Evolutionary conservation across 2,888 invertebrate species (phyloP), one percentile per base, ranked within the genome.

Genomic region (Drepanosiphum platanoidis): DNA sequence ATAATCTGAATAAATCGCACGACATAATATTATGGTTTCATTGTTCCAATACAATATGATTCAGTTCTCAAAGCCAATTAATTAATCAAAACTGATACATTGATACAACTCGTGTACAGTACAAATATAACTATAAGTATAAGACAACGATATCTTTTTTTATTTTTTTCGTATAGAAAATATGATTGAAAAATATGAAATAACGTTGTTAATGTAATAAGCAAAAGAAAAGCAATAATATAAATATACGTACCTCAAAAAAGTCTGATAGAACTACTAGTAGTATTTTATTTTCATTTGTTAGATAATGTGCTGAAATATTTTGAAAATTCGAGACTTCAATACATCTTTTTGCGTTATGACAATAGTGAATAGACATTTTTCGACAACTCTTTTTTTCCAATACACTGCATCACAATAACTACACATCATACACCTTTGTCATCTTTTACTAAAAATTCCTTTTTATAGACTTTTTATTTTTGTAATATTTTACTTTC

Each of bases 381-480:
- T 68, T 79, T 68, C 46, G 68, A 68, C 68, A 68, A 68, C 46
- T 68, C 34, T 68, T 78, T 78, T 74, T 46, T 78, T 79, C 42
- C 68, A 68, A 68, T 79, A 79, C 79, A 52, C 68, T 79, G 46
- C 79, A 46, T 34, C 46, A 46, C 79, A 79, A 79, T 79, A 79
- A 79, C 79, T 79, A 79, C 66, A 79, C 79, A 74, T 74, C 46
- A 32, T 75, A 68, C n/a, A 58, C 79, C 68, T 79, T 79, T 79
- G 46, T 79, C 68, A n/a, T 79, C n/a, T 68, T 79, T 32, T n/a
- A 32, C 46, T n/a, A 46, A 18, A 68, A 79, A 79, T 34, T 79
- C 46, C 32, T 68, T 36, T 46, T 52, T n/a, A n/a, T 34, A 79
- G 52, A 68, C 32, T 68, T 46, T n/a, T 34, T 79, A 79, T 79